Evolutionary conservation across 1,140 invertebrate species (phyloP).

Genomic region (Lysiphlebus fabarum): DNA sequence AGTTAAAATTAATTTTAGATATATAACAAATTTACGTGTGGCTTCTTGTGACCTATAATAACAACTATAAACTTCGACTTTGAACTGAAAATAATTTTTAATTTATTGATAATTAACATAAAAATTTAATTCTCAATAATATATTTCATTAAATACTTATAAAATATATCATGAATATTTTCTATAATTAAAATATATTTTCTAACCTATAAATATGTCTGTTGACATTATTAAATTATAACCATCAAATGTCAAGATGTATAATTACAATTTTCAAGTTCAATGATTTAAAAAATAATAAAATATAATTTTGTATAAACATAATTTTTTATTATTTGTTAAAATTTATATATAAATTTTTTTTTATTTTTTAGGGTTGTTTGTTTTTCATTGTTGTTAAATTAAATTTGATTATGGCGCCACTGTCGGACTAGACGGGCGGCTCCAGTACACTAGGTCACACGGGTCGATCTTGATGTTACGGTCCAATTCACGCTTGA

Average conservation of each 20-base stretch:
- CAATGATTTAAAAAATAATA: no score
- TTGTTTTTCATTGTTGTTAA: neutral
- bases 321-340: no score
- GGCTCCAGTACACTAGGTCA: slow-evolving; percentile 49
- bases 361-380: neutral
- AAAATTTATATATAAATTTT: neutral
- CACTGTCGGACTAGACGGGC: slow-evolving; percentile 31
- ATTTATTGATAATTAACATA: neutral
- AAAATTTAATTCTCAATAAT: no score
- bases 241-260: no score
- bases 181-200: no score
- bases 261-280: no score
- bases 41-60: slow-evolving; percentile 36
- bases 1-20: slow-evolving; percentile 48
- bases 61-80: slow-evolving; percentile 25
- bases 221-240: no score
- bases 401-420: slow-evolving; percentile 15
- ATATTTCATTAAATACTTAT: no score
- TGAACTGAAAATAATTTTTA: slow-evolving; percentile 23
- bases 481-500: slow-evolving; percentile 53
- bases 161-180: no score
- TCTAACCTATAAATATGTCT: no score
- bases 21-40: slow-evolving; percentile 35
- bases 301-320: no score
- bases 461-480: slow-evolving; percentile 47